These are phyloP conservation scores for Morpho achilles DNA, from an alignment of 2,888 invertebrate genomes.

Conservation along the genomic window DNA sequence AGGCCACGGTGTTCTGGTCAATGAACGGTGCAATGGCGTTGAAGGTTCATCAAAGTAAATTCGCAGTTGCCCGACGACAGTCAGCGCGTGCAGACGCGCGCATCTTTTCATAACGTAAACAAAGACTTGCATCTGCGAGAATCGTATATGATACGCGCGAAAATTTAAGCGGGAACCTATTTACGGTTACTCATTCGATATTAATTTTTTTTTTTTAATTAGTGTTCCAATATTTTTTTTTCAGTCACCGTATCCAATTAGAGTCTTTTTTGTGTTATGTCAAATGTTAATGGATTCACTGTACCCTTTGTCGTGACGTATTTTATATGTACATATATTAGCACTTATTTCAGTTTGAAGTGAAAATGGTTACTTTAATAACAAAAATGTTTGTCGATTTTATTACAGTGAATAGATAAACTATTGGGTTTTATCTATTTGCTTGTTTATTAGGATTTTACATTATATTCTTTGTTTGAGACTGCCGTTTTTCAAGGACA, in stretches of 20 bases:
- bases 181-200: not conserved
- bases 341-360: not conserved
- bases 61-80: constrained; percentile 36
- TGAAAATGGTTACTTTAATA: not conserved
- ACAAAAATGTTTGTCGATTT: not conserved
- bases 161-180: constrained; percentile 2
- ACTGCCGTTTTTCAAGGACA: constrained; percentile 31
- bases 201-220: constrained; percentile 3
- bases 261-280: constrained; percentile 17
- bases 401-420: too few species aligned
- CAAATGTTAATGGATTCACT: constrained; percentile 32
- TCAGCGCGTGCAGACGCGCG: constrained; percentile 31
- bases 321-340: constrained; percentile 21
- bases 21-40: constrained; percentile 29
- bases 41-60: constrained; percentile 13
- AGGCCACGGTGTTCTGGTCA: constrained; percentile 34
- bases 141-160: constrained; percentile 16
- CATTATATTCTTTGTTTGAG: constrained; percentile 24
- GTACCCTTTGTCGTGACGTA: constrained; percentile 11
- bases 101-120: constrained; percentile 36
- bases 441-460: constrained; percentile 1
- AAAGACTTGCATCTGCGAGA: constrained; percentile 30
- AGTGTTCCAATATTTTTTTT: not conserved
- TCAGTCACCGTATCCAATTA: not conserved
- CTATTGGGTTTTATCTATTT: not conserved